Conservation (phyloP, 2,113 vertebrate genomes). For the Menura novaehollandiae region DNA sequence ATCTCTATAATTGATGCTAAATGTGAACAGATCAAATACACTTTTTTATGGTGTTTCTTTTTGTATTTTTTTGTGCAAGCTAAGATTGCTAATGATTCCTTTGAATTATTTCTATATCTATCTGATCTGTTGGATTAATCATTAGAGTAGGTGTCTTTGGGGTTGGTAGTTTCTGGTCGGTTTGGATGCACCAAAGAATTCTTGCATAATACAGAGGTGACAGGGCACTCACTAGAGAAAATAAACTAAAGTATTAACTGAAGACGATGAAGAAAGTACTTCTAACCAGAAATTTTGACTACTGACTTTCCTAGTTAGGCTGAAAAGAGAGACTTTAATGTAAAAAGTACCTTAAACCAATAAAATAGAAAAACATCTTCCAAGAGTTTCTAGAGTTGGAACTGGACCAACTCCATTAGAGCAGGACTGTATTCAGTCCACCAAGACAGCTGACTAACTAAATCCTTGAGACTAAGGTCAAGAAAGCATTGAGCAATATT, state of each 20-base stretch:
- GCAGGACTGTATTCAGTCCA: not conserved
- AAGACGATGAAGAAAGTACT: not conserved
- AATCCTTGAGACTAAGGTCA: slow-evolving; percentile 8
- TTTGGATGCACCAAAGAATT: slow-evolving; percentile 1
- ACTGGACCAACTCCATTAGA: not conserved
- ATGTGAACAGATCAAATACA: slow-evolving; percentile 55
- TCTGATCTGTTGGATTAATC: slow-evolving; percentile 13
- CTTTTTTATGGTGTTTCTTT: not conserved
- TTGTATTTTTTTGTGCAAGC: not conserved
- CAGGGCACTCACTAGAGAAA: slow-evolving; percentile 37
- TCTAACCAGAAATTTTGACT: not conserved
- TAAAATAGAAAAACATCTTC: not conserved
- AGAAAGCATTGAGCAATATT: not conserved
- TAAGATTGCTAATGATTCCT: slow-evolving; percentile 22
- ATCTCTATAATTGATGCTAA: slow-evolving; percentile 49
- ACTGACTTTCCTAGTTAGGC: not conserved
- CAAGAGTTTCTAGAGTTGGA: not conserved
- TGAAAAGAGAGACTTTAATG: not conserved
- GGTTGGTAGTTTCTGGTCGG: not conserved
- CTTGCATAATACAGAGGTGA: not conserved
- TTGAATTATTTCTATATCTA: slow-evolving; percentile 32
- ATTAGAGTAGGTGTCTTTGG: slow-evolving; percentile 9
- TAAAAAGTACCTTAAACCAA: not conserved
- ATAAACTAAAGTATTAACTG: not conserved
- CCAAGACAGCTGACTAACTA: not conserved